Conservation (phyloP, 2,888 invertebrate genomes). For the Drosophila infuscata region DNA sequence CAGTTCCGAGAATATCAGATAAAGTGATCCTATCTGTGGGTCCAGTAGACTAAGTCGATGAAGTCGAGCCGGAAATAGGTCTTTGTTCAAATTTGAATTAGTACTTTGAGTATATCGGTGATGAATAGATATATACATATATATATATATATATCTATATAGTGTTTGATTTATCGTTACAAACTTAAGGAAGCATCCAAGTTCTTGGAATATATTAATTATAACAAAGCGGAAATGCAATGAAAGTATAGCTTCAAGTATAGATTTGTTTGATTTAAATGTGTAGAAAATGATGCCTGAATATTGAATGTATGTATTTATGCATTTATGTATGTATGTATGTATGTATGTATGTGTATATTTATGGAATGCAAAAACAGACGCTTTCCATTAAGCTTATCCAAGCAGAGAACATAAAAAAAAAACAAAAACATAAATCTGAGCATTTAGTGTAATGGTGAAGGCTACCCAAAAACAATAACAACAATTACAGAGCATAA, state of each 20-base stretch:
- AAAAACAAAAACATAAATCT: not conserved
- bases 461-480: conserved; percentile 19
- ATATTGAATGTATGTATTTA: not conserved
- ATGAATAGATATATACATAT: no score
- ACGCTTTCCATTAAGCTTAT: conserved; percentile 9
- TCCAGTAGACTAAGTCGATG: not conserved
- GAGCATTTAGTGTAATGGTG: conserved; percentile 10
- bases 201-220: not conserved
- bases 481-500: conserved; percentile 31
- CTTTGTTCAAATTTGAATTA: no score
- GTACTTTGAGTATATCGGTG: no score
- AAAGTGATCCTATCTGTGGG: not conserved
- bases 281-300: not conserved
- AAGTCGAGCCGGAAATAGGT: no score
- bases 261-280: not conserved
- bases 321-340: not conserved
- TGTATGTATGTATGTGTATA: not conserved
- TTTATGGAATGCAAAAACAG: not conserved
- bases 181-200: not conserved
- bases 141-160: no score
- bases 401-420: no score
- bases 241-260: not conserved
- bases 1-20: not conserved
- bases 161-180: no score
- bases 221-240: not conserved